Base-by-base conservation (phyloP, 2,888 invertebrate species). In the Masnerella sp. region DNA sequence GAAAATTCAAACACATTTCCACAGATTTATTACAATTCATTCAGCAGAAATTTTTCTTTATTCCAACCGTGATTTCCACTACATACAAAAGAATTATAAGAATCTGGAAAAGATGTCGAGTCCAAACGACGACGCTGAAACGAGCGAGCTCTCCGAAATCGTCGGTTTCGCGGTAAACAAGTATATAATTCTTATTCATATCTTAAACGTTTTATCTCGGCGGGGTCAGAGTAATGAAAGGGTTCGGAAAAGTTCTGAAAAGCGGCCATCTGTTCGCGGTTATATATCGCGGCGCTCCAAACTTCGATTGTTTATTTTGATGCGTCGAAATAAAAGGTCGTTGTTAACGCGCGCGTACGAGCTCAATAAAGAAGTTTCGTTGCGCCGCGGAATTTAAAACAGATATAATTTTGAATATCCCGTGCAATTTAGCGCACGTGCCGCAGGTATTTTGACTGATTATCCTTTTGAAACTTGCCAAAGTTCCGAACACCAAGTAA, bases 111-210 rank as follows among this genome's bases (percentile, higher is more conserved):
- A 64, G 58, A 64, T 64, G 34, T 32, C 12, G 36, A 72, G n/a
- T 72, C 72, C 61, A 47, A 72, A 72, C 61, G 65, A 61, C 32
- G 43, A 54, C 36, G 58, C 65, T 40, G 40, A 32, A 68, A 43
- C 62, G 54, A 54, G 58, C 18, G 52, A 54, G 25, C 45, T 54
- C 43, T 45, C 14, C n/a, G 11, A 43, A 69, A 72, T 49, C 32
- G 32, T 64, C 30, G 40, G 32, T 20, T 59, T 68, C 56, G 65
- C 61, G 54, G 81, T 77, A 81, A 80, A 80, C 80, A 80, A 76
- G 78, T 68, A 56, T 75, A 77, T 80, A 79, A 80, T 65, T 80
- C 76, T 70, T 65, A 59, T 59, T 72, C 72, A 65, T 72, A 61
- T 72, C 72, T 72, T 34, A 61, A 65, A 61, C 61, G 72, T 65